Evolutionary conservation across 1,140 invertebrate genomes (phyloP), one percentile per base, ranked within the genome.

Genomic region (Stenopsyche tienmushanensis): DNA sequence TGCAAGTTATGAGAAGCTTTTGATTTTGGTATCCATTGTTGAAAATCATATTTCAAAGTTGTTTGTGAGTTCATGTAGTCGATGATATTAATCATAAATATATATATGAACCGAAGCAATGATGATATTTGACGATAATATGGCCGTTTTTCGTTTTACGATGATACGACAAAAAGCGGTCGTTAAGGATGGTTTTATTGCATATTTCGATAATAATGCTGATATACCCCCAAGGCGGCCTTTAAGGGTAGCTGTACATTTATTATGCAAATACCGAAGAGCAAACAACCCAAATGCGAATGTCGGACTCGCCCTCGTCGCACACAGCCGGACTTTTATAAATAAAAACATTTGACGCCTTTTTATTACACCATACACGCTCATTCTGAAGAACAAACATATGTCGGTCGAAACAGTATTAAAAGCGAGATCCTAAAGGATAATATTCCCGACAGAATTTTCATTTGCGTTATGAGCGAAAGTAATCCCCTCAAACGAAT

Each of bases 231-330:
- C 29, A 13, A 13, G 29, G 24, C 7, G 13, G 21, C 50, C 24
- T 53, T 29, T 25, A 53, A 53, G 50, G 50, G 24, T 7, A 21
- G 13, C 20, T 23, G 3, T 21, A 50, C 50, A 26, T 53, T 53
- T 26, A 53, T 53, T 53, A 53, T 53, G 50, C 50, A 53, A 53
- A 53, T 53, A 26, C 23, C 3, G 1, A 26, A 53, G 15, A n/a
- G 15, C 23, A 23, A 53, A 53, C 20, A 53, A 23, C 9, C 9
- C 21, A 17, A 26, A 29, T 23, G 15, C 1, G 5, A 15, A 53
- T 23, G 21, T 3, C 10, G 47, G 18, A 3, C 47, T n/a, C 29
- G 29, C 29, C 29, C 5, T 13, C 29, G 5, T 13, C 29, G 29
- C 29, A 34, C 13, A 34, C 29, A 34, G 13, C 5, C 29, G 13